These are phyloP conservation scores for Ptiloglossa arizonensis DNA, from an alignment of 1,140 invertebrate genomes.

Conservation along the genomic window DNA sequence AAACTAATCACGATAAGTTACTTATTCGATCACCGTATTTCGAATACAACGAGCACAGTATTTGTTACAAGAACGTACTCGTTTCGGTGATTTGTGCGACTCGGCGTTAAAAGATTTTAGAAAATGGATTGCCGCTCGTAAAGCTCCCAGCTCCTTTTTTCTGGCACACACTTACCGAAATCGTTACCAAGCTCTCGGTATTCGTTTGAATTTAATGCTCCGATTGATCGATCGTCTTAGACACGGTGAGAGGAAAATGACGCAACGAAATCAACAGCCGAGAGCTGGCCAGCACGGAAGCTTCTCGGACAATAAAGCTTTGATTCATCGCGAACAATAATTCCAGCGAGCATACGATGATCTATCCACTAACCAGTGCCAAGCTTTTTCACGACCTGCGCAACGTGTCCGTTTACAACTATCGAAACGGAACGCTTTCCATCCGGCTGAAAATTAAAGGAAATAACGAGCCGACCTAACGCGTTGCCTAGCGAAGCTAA, in stretches of 20 bases:
- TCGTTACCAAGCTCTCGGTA: slow-evolving; percentile 2
- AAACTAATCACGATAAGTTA: too few species aligned
- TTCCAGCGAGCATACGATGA: slow-evolving; percentile 7
- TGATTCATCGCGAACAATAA: slow-evolving; percentile 20
- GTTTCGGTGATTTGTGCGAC: too few species aligned
- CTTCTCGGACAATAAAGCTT: slow-evolving; percentile 31
- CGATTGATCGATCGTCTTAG: slow-evolving; percentile 34
- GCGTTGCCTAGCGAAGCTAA: too few species aligned
- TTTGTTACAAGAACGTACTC: too few species aligned
- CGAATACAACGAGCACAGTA: too few species aligned
- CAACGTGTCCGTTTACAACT: slow-evolving; percentile 17
- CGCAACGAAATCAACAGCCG: slow-evolving; percentile 23
- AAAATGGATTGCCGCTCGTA: background rate
- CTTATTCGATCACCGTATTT: too few species aligned
- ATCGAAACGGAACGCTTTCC: background rate
- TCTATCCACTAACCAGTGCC: slow-evolving; percentile 22
- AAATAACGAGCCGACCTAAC: background rate
- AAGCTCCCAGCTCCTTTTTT: background rate
- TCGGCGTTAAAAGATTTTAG: background rate
- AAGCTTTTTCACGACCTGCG: slow-evolving; percentile 9
- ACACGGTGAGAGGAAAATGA: slow-evolving; percentile 12
- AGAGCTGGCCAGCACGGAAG: background rate
- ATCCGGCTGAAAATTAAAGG: too few species aligned
- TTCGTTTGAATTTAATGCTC: slow-evolving; percentile 32
- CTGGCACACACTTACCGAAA: slow-evolving; percentile 6